A percentile compares a stretch with the other conserved stretches of the same genome.
phyloP scores from a whole-genome alignment of 2,797 vertebrate genomes.

The Poecilia velifera region DNA sequence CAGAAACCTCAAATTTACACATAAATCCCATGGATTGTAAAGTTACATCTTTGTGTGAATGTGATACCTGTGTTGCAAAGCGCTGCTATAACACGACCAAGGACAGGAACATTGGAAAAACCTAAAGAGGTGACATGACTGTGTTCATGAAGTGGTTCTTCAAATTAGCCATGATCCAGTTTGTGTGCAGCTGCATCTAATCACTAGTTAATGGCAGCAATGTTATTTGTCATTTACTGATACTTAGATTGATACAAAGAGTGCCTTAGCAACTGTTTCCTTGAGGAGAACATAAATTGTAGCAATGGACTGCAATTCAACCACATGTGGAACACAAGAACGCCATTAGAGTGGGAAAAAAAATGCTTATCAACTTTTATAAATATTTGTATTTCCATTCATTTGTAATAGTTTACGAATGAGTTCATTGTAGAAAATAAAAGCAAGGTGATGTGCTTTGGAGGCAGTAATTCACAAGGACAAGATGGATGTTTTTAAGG shows the following conservation, averaged over 20 bases:
- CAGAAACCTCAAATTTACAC: neutral
- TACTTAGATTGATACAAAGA: slow-evolving; percentile 46
- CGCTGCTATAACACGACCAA: neutral
- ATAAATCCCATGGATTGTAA: neutral
- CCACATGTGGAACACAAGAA: slow-evolving; percentile 19
- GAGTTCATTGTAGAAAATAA: neutral
- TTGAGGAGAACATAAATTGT: slow-evolving; percentile 56
- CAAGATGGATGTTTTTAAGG: slow-evolving; percentile 26
- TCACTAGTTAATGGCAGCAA: slow-evolving; percentile 66
- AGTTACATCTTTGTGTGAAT: neutral
- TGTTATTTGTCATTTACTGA: slow-evolving; percentile 56
- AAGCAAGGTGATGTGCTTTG: slow-evolving; percentile 6
- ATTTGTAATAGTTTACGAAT: slow-evolving; percentile 1
- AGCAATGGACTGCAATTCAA: slow-evolving; percentile 28
- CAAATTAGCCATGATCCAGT: neutral
- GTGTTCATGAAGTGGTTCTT: neutral
- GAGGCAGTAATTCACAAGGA: slow-evolving; percentile 60
- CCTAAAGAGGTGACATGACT: neutral
- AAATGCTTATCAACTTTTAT: neutral
- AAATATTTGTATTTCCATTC: neutral
- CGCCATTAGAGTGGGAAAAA: neutral
- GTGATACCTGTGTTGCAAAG: neutral
- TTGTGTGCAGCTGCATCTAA: neutral
- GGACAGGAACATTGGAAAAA: neutral
- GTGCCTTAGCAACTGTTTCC: slow-evolving; percentile 45